Base-by-base conservation (phyloP, 1,140 invertebrate species). In the Musca vetustissima region DNA sequence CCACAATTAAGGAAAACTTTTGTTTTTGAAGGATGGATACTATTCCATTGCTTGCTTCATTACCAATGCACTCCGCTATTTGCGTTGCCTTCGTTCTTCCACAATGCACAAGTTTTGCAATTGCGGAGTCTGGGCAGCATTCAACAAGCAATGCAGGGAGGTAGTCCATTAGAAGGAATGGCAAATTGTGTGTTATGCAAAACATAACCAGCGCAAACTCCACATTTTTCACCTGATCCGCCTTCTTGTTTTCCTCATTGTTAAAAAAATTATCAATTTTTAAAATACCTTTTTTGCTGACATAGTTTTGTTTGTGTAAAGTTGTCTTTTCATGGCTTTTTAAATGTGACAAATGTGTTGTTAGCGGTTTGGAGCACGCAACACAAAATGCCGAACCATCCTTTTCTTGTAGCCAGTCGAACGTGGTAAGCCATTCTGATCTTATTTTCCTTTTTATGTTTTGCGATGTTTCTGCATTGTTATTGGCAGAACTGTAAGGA, bases 1-100 rank as follows among this genome's bases (percentile, higher is more conserved):
- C 59, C 14, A 69, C 49, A 15, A 69, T 69, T 55, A 69, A 65
- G 19, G 68, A 55, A 65, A 69, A 69, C 32, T 69, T 69, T 65
- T 0, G 9, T 36, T 24, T 65, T 55, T 43, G 64, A 22, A 69
- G 21, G 66, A n/a, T 22, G n/a, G n/a, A n/a, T n/a, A n/a, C n/a
- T n/a, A n/a, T n/a, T n/a, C n/a, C n/a, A n/a, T n/a, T n/a, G n/a
- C n/a, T n/a, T n/a, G n/a, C n/a, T n/a, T n/a, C n/a, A n/a, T n/a
- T n/a, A n/a, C n/a, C n/a, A n/a, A n/a, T n/a, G n/a, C n/a, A n/a
- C n/a, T n/a, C n/a, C n/a, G n/a, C n/a, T n/a, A 68, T 11, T 17
- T 68, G 24, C 15, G 36, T 47, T 22, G 66, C 17, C 22, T 57
- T 68, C 8, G 50, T 57, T 47, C 19, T 36, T 11, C 66, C 53